Conservation (phyloP, 2,888 invertebrate genomes). For the Drosophila ezoana region DNA sequence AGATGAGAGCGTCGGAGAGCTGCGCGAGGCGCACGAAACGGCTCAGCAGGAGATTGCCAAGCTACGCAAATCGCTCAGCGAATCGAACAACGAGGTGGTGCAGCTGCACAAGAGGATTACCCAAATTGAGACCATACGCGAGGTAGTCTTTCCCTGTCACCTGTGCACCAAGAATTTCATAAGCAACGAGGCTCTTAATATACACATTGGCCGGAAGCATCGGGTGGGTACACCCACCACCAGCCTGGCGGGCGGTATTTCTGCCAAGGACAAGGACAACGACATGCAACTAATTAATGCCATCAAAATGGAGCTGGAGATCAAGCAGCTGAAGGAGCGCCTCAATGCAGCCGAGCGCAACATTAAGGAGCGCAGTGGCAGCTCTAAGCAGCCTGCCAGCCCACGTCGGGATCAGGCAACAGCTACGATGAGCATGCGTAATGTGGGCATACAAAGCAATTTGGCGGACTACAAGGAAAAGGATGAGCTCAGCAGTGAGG, state of each 20-base stretch:
- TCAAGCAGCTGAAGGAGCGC: slow-evolving; percentile 88
- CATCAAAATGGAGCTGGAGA: slow-evolving; percentile 88
- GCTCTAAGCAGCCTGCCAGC: slow-evolving; percentile 27
- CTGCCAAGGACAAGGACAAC: slow-evolving; percentile 69
- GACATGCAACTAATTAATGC: slow-evolving; percentile 86
- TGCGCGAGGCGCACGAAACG: slow-evolving; percentile 72
- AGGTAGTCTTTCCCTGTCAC: slow-evolving; percentile 84
- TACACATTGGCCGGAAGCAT: slow-evolving; percentile 83
- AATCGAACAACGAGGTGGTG: slow-evolving; percentile 81
- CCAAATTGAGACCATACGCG: slow-evolving; percentile 82
- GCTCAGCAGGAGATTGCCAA: slow-evolving; percentile 77
- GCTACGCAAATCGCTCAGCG: slow-evolving; percentile 70
- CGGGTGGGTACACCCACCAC: slow-evolving; percentile 53
- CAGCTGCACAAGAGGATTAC: slow-evolving; percentile 83
- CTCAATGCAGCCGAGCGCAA: slow-evolving; percentile 87
- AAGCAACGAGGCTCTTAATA: slow-evolving; percentile 83
- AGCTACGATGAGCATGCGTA: slow-evolving; percentile 38
- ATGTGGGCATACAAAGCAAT: slow-evolving; percentile 75
- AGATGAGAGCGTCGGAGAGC: slow-evolving; percentile 80
- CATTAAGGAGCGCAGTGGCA: slow-evolving; percentile 81
- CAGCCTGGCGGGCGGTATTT: slow-evolving; percentile 13
- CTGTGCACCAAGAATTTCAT: slow-evolving; percentile 84
- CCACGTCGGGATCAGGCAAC: slow-evolving; percentile 48
- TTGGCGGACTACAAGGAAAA: slow-evolving; percentile 71
- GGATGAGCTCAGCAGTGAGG: slow-evolving; percentile 61